Evolutionary conservation across 1,140 invertebrate genomes (phyloP), one percentile per base, ranked within the genome.

Genomic region (Nautilus pompilius): DNA sequence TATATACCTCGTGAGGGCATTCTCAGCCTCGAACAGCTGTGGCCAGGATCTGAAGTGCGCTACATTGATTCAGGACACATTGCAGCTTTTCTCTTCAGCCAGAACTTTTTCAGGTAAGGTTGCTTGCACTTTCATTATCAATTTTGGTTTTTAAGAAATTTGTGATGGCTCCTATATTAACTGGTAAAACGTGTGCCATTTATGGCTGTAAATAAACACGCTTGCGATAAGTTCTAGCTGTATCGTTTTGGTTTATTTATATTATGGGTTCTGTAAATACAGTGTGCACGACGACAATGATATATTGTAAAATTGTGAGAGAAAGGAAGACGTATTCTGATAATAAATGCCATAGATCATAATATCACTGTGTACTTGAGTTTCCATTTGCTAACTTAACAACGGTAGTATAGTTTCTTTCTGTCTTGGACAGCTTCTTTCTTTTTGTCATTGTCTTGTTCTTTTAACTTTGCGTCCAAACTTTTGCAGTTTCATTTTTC

Each of bases 1-100:
- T 99, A 99, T 83, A 91, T 98, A 24, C 93, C 95, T 0, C 86
- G 92, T 28, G 89, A 92, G 20, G 89, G 90, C 58, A 90, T 92
- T 32, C 88, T 89, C 59, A 87, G 89, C 59, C 84, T 98, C 24
- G 88, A 91, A 67, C 88, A 95, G 67, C 88, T 98, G 60, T 98
- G 95, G 95, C 94, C 94, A 0, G 93, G 93, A 8, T 89, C 89
- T 45, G 90, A 93, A 80, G 87, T 98, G 58, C 87, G 92, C 49
- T 93, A 91, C 78, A 86, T 98, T 30, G 87, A 77, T 55, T 88
- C 90, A 49, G 96, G 96, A 0, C 96, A 98, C 82, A 90, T 99
- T 1, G 87, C 88, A 63, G 93, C 93, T 0, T 97, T 95, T 80
- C 84, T 98, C 53, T 86, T 93, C 60, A 89, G 95, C 76, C 91